A percentile compares a stretch with the other conserved stretches of the same genome.
phyloP scores from a whole-genome alignment of 2,113 vertebrate species.

The Bubo scandiacus region DNA sequence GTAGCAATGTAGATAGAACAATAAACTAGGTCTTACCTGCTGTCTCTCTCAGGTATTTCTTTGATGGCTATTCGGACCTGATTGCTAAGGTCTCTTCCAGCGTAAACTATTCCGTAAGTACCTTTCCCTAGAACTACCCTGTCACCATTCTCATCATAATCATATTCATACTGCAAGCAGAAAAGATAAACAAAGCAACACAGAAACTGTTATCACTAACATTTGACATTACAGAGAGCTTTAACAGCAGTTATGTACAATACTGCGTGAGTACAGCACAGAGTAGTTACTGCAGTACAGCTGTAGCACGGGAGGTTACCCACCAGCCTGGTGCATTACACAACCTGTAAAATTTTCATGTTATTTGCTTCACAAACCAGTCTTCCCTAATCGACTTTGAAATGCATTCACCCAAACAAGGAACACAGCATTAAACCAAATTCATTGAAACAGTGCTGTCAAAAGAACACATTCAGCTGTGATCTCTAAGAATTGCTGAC shows the following conservation, averaged over 20 bases:
- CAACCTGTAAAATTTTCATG: not conserved
- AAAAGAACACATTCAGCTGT: not conserved
- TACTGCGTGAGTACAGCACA: not conserved
- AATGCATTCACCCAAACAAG: not conserved
- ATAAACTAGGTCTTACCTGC: conserved; percentile 68
- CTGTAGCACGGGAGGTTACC: not conserved
- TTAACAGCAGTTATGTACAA: not conserved
- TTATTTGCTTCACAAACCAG: not conserved
- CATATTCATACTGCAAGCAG: conserved; percentile 80
- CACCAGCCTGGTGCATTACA: not conserved
- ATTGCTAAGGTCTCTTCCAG: conserved; percentile 81
- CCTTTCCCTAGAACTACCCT: conserved; percentile 79
- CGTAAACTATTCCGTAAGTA: conserved; percentile 80
- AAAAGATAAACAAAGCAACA: conserved; percentile 27
- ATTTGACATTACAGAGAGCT: not conserved
- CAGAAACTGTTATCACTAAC: not conserved
- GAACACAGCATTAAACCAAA: not conserved
- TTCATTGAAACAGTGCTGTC: not conserved
- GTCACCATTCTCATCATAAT: conserved; percentile 77
- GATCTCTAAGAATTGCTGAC: not conserved
- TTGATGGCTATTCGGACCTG: conserved; percentile 85
- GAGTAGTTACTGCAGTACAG: not conserved
- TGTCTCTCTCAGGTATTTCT: conserved; percentile 81
- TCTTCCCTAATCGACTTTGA: not conserved
- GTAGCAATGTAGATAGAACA: not conserved